Percentiles rank a stretch among this genome's conserved stretches.
phyloP scores from a whole-genome alignment of 2,888 invertebrate species.

The Notodonta ziczac region DNA sequence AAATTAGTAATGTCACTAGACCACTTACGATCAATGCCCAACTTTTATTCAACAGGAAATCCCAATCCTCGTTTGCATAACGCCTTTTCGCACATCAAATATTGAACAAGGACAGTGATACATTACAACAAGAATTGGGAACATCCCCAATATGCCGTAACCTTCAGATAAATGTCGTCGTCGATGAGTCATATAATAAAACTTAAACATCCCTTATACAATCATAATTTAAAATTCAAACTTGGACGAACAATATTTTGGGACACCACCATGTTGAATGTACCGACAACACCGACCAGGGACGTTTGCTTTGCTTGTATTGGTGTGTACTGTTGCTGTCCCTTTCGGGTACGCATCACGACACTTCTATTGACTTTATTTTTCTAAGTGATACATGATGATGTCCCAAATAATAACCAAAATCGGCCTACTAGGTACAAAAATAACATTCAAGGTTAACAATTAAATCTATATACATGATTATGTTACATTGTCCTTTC shows the following conservation, averaged over 20 bases:
- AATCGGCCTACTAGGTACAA: background rate
- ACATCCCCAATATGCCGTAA: background rate
- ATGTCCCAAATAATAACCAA: background rate
- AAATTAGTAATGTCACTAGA: background rate
- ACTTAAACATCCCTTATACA: constrained; percentile 2
- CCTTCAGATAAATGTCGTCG: background rate
- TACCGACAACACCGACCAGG: too few species aligned
- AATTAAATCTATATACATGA: constrained; percentile 7
- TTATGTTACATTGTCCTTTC: background rate
- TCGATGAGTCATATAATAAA: background rate
- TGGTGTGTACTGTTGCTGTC: too few species aligned
- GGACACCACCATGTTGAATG: background rate
- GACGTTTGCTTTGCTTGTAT: too few species aligned
- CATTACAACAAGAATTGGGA: background rate
- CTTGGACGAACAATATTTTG: background rate
- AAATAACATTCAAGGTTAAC: constrained; percentile 2
- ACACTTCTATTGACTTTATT: too few species aligned
- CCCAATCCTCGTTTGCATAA: background rate
- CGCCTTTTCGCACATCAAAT: background rate
- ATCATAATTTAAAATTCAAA: background rate
- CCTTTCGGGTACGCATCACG: too few species aligned
- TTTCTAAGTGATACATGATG: background rate
- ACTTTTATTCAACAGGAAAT: background rate
- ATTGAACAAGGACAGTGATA: background rate
- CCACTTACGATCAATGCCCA: background rate